Evolutionary conservation across 2,888 invertebrate species (phyloP).

Genomic region (Tanypteryx hageni): DNA sequence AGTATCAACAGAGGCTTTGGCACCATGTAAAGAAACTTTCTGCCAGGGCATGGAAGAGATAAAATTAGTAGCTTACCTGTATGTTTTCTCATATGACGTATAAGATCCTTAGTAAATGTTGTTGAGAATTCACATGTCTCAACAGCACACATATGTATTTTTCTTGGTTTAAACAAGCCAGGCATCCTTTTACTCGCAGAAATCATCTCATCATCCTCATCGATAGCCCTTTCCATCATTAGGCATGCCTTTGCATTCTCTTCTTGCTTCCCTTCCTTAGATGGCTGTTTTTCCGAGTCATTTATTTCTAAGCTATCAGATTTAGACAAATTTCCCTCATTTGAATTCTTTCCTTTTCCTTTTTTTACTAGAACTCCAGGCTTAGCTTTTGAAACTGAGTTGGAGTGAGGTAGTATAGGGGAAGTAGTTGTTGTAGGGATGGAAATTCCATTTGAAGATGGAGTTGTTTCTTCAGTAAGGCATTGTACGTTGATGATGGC

Average conservation of each 20-base stretch:
- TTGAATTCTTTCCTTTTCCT: conserved; percentile 1
- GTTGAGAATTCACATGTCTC: conserved; percentile 71
- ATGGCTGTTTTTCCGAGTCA: neutral
- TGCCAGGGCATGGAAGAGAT: neutral
- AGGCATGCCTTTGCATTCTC: neutral
- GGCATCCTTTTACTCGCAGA: conserved; percentile 48
- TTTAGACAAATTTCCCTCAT: neutral
- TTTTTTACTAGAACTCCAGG: neutral
- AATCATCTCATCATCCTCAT: conserved; percentile 35
- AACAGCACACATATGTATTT: conserved; percentile 70
- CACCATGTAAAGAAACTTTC: too few species aligned
- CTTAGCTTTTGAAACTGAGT: neutral
- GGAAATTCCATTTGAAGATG: neutral
- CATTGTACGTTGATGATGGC: neutral
- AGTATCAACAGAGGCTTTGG: too few species aligned
- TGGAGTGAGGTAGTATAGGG: neutral
- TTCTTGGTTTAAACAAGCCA: conserved; percentile 66
- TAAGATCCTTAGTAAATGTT: conserved; percentile 71
- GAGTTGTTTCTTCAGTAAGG: neutral
- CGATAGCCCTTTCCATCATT: neutral
- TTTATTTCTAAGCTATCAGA: neutral
- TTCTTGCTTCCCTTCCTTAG: conserved; percentile 4
- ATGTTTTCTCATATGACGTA: conserved; percentile 75
- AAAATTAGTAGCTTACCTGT: conserved; percentile 72
- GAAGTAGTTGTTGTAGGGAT: neutral